Evolutionary conservation across 2,797 vertebrate species (phyloP), one percentile per base, ranked within the genome.

Genomic region (Neosalanx taihuensis): DNA sequence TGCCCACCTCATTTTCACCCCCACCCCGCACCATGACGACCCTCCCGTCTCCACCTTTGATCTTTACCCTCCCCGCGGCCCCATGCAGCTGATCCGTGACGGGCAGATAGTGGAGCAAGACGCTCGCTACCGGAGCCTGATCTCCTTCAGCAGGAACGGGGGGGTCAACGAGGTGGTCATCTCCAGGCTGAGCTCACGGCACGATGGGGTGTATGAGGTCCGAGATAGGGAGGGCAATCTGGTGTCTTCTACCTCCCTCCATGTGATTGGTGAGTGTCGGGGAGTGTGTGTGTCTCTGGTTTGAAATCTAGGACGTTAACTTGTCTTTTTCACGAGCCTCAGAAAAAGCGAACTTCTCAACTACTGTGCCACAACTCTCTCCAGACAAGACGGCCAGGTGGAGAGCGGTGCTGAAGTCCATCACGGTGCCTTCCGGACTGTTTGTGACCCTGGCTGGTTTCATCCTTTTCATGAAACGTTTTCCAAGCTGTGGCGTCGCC

Each of bases 201-300:
- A 92, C 2, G 78, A 82, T 13, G 91, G 91, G 13, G 18, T 89
- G 41, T 92, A 92, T 73, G 89, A 90, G 70, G 77, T 92, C 78
- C 87, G 73, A 83, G 91, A 92, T 33, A 30, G 57, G 12, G 46
- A 83, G 5, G 87, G 89, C 5, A 89, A 91, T 83, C 80, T 92
- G 58, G 91, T 92, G 5, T 92, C 89, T 17, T 80, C 89, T 65
- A 91, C 90, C 31, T 57, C 56, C 57, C 65, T 92, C 72, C 81
- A 88, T 6, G 86, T 91, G 69, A 80, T 85, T 0, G 89, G 90
- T 91, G 77, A 89, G 89, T 81, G 20, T 41, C 10, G 31, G 23
- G 35, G 33, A 18, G 31, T 35, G n/a, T 12, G 3, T 31, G 67
- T 30, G n/a, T 68, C 4, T 23, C 29, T 9, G 35, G 0, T 7